Evolutionary conservation across 2,113 vertebrate species (phyloP), one percentile per base, ranked within the genome.

Genomic region (Nothobranchius furzeri): DNA sequence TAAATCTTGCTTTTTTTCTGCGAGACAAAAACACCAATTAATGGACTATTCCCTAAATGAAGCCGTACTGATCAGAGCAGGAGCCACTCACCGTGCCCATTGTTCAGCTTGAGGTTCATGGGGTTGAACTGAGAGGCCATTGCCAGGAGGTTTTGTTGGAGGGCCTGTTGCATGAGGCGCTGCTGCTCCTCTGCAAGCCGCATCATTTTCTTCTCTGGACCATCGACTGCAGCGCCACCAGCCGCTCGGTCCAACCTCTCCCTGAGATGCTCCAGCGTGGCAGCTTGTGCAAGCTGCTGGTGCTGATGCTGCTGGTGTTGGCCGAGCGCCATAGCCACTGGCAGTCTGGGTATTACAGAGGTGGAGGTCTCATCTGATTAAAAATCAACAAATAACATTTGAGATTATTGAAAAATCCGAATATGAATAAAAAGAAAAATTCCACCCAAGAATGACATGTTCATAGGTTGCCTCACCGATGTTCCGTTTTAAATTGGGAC

Each of bases 111-210:
- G 73, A 96, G 90, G 85, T 92, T 96, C 94, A 96, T 88, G 55
- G 97, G 96, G 83, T 89, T 91, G 69, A 98, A 92, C 88, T 96
- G 98, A 25, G 96, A 92, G 0, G 98, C 95, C 93, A 98, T 85
- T 85, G 91, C 94, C 77, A 99, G 81, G 1, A 98, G 89, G 93
- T 95, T 97, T 62, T 97, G 96, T 80, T 99, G 97, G 50, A 98
- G 90, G 5, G 96, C 95, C 87, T 98, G 97, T 87, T 98, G 97
- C 70, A 98, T 93, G 3, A 98, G 88, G 49, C 96, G 93, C 85
- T 99, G 97, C 81, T 98, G 96, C 79, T 98, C 98, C 89, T 92
- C 95, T 0, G 94, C 93, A 81, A 96, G 83, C 14, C 93, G 85
- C 0, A 95, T 84, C 71, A 88, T 90, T 64, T 95, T 95, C 87